Conservation (phyloP, 2,797 vertebrate genomes). For the Coracias cyanogaster region DNA sequence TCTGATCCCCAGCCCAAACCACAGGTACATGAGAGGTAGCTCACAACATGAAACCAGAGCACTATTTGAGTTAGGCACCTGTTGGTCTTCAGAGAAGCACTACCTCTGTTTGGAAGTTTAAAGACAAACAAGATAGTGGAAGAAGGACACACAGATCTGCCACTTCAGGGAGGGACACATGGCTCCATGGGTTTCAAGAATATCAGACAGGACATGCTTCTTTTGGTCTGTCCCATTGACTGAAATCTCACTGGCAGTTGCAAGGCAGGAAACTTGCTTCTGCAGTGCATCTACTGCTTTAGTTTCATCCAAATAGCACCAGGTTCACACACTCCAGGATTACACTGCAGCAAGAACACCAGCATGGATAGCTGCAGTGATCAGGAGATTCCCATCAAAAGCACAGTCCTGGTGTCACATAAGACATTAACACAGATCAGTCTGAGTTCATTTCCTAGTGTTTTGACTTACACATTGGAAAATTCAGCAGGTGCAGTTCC, state of each 20-base stretch:
- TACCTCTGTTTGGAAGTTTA: not conserved
- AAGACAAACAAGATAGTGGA: not conserved
- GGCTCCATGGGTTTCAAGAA: not conserved
- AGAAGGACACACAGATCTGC: not conserved
- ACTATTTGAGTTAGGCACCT: not conserved
- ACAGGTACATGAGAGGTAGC: fast-evolving
- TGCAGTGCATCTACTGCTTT: not conserved
- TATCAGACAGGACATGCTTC: fast-evolving
- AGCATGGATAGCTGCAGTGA: not conserved
- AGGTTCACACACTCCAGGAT: not conserved
- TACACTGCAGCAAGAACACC: not conserved
- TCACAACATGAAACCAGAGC: not conserved
- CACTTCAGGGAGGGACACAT: not conserved
- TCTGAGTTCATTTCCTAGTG: not conserved
- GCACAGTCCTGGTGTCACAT: not conserved
- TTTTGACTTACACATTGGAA: not conserved
- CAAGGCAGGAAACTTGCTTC: not conserved
- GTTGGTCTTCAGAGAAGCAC: not conserved
- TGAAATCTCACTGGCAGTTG: not conserved
- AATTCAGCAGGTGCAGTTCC: not conserved
- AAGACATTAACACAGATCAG: not conserved
- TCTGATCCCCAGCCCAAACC: not conserved
- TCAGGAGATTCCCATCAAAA: not conserved
- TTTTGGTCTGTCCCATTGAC: not conserved
- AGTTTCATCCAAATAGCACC: not conserved